Evolutionary conservation across 1,140 invertebrate genomes (phyloP).

Genomic region (Drosophila prosaltans): DNA sequence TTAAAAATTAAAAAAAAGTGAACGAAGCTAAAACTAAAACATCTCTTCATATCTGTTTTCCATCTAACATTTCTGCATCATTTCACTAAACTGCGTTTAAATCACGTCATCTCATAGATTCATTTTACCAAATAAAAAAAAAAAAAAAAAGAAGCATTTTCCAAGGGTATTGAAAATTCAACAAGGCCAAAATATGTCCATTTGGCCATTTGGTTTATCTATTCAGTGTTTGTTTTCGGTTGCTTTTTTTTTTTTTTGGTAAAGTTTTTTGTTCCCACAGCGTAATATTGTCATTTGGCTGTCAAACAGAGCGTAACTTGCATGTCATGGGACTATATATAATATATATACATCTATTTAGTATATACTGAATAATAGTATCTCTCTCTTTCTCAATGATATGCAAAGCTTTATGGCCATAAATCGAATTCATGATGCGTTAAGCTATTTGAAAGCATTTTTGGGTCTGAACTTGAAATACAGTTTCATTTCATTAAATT

Average conservation of each 20-base stretch:
- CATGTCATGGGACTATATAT: slow-evolving; percentile 55
- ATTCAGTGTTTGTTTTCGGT: slow-evolving; percentile 1
- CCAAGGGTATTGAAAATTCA: slow-evolving; percentile 14
- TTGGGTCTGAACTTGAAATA: slow-evolving; percentile 71
- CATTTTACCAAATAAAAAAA: too few species aligned
- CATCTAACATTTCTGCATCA: too few species aligned
- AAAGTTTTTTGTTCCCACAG: slow-evolving; percentile 9
- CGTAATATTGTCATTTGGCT: slow-evolving; percentile 52
- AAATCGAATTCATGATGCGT: slow-evolving; percentile 73
- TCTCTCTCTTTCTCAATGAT: slow-evolving; percentile 27
- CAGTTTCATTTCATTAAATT: slow-evolving; percentile 24
- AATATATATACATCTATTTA: slow-evolving; percentile 12
- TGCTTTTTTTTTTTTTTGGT: slow-evolving; percentile 8
- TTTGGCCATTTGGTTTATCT: not conserved
- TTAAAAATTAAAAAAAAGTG: too few species aligned
- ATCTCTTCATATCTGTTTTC: too few species aligned
- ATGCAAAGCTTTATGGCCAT: slow-evolving; percentile 45
- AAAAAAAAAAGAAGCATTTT: not conserved
- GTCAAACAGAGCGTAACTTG: slow-evolving; percentile 75
- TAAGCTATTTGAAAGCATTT: slow-evolving; percentile 64
- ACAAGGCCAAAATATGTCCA: not conserved
- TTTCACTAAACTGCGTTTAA: too few species aligned
- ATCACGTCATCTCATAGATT: too few species aligned
- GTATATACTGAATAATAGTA: slow-evolving; percentile 31
- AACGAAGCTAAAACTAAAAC: too few species aligned